These are phyloP conservation scores for Ctenodactylus gundi DNA, from an alignment of 2,113 vertebrate genomes.

Conservation along the genomic window DNA sequence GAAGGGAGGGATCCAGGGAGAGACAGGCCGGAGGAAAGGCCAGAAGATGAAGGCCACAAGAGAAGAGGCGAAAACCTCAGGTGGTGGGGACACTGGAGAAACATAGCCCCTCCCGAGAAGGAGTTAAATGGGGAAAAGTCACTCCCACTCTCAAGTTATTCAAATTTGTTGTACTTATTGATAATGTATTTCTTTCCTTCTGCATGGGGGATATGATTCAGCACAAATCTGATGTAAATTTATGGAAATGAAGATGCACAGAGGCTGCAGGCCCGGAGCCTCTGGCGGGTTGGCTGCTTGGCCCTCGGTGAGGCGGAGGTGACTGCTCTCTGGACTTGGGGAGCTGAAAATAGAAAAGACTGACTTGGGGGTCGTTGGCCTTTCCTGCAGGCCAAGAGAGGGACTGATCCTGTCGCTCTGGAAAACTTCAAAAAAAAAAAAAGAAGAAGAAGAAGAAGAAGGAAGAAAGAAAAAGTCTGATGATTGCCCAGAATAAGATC, in stretches of 20 bases:
- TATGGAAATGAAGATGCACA: conserved; percentile 71
- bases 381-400: conserved; percentile 38
- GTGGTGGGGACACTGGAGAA: background rate
- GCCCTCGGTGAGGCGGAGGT: conserved; percentile 28
- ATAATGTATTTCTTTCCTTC: conserved; percentile 68
- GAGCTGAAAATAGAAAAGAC: conserved; percentile 70
- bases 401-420: conserved; percentile 62
- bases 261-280: conserved; percentile 4
- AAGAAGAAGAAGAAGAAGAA: background rate
- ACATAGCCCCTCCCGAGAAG: background rate
- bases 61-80: background rate
- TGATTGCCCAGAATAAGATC: conserved; percentile 49
- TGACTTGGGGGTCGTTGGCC: conserved; percentile 56
- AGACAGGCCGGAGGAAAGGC: background rate
- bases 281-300: background rate
- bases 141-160: conserved; percentile 26
- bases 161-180: conserved; percentile 66
- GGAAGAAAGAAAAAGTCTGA: too few species aligned
- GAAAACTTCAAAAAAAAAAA: background rate
- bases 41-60: background rate
- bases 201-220: conserved; percentile 64
- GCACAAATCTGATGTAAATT: conserved; percentile 79
- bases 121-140: conserved; percentile 41
- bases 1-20: background rate
- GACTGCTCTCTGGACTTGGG: conserved; percentile 49